Base-by-base conservation (phyloP, 2,888 invertebrate species). In the Sinohyriopsis cumingii region DNA sequence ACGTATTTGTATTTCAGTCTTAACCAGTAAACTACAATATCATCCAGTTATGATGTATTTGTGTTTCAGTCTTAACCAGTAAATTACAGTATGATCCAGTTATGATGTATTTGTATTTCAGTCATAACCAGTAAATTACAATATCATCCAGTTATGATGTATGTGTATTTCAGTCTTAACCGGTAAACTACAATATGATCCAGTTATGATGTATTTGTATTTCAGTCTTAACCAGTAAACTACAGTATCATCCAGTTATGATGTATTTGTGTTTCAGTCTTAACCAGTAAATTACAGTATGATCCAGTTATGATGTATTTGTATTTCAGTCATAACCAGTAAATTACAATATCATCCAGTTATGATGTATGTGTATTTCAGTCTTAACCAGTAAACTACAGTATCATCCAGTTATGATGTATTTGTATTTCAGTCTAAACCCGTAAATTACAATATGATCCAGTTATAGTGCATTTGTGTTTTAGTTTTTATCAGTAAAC, bases 201-300 rank as follows among this genome's bases (percentile, higher is more conserved):
- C 57, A 57, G 57, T 12, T 22, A 12, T n/a, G 18, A 57, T 57
- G 59, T 24, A 1, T 1, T 20, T 63, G 18, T 76, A 18, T 80
- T 82, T 65, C 84, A 89, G 89, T 84, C 87, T 9, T 76, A 87
- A 53, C 81, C 88, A 6, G 80, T 87, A n/a, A n/a, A 45, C 12
- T 12, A 45, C 45, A 45, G 2, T 45, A 45, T 45, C 9, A 12
- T 22, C 22, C 57, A 57, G 57, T 12, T 22, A 12, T n/a, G 18
- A 57, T 57, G 59, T 24, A 1, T 1, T 20, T 63, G 18, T 76
- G 19, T 80, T 82, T 65, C 84, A 89, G 89, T 84, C 87, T 9
- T 76, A 87, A 53, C 81, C 88, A 6, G 80, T 87, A n/a, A n/a
- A 45, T 45, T 12, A 45, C 45, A 45, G 2, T 45, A 45, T 45